Evolutionary conservation across 2,113 vertebrate genomes (phyloP).

Genomic region (Microtus montanus): DNA sequence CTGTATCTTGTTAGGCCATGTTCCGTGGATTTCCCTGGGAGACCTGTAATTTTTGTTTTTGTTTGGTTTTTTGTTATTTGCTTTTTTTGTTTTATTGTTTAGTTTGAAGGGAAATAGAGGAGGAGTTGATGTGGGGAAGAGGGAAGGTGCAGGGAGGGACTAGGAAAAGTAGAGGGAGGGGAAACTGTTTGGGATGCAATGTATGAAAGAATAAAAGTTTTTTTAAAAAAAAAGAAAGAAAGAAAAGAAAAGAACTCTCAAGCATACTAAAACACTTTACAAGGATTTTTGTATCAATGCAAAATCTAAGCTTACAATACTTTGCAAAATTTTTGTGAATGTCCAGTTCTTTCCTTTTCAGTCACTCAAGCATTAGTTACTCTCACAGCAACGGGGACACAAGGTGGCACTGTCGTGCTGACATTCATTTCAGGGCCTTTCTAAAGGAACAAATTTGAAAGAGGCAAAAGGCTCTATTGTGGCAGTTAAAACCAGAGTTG

Average conservation of each 20-base stretch:
- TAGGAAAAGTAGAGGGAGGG: neutral
- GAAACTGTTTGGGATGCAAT: neutral
- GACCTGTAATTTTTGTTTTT: neutral
- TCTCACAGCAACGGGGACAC: conserved; percentile 70
- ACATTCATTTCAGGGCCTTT: conserved; percentile 69
- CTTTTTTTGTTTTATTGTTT: neutral
- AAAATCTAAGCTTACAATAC: conserved; percentile 54
- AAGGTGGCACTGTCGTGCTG: conserved; percentile 82
- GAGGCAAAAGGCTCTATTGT: conserved; percentile 50
- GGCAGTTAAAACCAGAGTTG: conserved; percentile 48
- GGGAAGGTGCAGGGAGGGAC: neutral
- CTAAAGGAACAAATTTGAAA: conserved; percentile 70
- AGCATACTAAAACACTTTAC: conserved; percentile 1
- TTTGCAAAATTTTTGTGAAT: conserved; percentile 52
- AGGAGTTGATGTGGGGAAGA: neutral
- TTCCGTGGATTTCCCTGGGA: neutral
- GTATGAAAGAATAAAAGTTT: neutral
- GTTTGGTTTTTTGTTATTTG: neutral
- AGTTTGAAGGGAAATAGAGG: neutral
- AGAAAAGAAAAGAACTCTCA: conserved; percentile 7
- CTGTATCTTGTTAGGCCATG: neutral
- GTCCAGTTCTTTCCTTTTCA: conserved; percentile 59
- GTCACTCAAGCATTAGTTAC: conserved; percentile 46
- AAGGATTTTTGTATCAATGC: neutral
- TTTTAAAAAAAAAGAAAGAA: too few species aligned